These are phyloP conservation scores for Halocaridina rubra DNA, from an alignment of 2,888 invertebrate genomes.

Conservation along the genomic window DNA sequence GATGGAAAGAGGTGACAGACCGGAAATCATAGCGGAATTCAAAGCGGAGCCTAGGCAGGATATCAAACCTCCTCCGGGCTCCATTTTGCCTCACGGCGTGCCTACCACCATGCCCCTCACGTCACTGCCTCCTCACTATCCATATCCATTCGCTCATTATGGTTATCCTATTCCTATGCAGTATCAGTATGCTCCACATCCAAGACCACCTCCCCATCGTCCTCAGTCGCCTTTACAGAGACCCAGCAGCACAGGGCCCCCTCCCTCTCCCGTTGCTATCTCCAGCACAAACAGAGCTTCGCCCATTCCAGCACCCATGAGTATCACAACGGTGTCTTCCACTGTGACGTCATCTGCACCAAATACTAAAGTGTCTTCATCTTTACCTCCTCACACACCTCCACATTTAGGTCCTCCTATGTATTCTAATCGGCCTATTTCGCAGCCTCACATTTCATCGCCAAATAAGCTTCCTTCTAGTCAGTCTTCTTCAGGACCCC, in stretches of 20 bases:
- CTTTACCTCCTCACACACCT: slow-evolving; percentile 22
- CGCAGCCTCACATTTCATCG: slow-evolving; percentile 42
- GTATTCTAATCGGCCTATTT: slow-evolving; percentile 18
- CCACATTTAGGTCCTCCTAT: slow-evolving; percentile 41
- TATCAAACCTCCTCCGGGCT: not conserved
- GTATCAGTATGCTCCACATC: slow-evolving; percentile 35
- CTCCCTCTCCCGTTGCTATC: slow-evolving; percentile 22
- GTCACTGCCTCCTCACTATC: slow-evolving; percentile 33
- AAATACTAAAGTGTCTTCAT: slow-evolving; percentile 32
- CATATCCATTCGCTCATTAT: slow-evolving; percentile 41
- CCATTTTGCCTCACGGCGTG: not conserved
- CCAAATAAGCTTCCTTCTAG: slow-evolving; percentile 44
- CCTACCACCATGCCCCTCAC: slow-evolving; percentile 26
- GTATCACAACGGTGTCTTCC: slow-evolving; percentile 9
- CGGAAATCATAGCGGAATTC: slow-evolving; percentile 62
- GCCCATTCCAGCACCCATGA: slow-evolving; percentile 5
- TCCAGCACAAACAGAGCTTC: slow-evolving; percentile 32
- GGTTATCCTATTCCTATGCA: slow-evolving; percentile 41
- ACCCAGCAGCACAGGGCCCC: slow-evolving; percentile 35
- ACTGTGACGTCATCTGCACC: slow-evolving; percentile 41
- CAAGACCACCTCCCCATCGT: slow-evolving; percentile 22
- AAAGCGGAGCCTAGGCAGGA: slow-evolving; percentile 48
- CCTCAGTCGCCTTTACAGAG: slow-evolving; percentile 44
- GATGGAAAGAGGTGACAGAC: slow-evolving; percentile 44
- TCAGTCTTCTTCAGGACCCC: slow-evolving; percentile 31